Conservation (phyloP, 2,888 invertebrate genomes). For the Ennomos erosarius region DNA sequence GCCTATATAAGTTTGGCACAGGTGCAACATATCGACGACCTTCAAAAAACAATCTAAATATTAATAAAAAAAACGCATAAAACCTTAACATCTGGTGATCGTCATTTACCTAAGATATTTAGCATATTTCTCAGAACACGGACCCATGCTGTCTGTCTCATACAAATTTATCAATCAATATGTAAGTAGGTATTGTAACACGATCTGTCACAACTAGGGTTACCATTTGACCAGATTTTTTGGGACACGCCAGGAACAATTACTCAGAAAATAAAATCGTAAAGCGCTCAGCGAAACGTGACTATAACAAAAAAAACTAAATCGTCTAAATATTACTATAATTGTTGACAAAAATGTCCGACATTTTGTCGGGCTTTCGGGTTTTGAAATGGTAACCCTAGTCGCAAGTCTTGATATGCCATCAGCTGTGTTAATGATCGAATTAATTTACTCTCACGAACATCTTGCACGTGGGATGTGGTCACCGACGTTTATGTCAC, state of each 20-base stretch:
- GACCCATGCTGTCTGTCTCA: slow-evolving; percentile 30
- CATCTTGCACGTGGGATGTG: slow-evolving; percentile 24
- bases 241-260: too few species aligned
- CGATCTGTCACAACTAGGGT: slow-evolving; percentile 10
- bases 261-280: too few species aligned
- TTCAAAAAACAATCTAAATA: too few species aligned
- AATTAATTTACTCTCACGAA: slow-evolving; percentile 25
- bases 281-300: too few species aligned
- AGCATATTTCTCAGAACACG: slow-evolving; percentile 11
- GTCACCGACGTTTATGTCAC: slow-evolving; percentile 19
- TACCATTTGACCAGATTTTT: too few species aligned
- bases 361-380: too few species aligned
- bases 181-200: slow-evolving; percentile 22
- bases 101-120: slow-evolving; percentile 3
- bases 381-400: too few species aligned
- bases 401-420: slow-evolving; percentile 18
- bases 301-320: too few species aligned
- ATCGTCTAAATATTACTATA: too few species aligned
- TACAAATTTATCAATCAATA: slow-evolving; percentile 27
- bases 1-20: too few species aligned
- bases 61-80: background rate
- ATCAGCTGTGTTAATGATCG: slow-evolving; percentile 22
- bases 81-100: slow-evolving; percentile 4
- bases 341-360: too few species aligned
- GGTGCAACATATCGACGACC: too few species aligned